These are phyloP conservation scores for Setipinna tenuifilis DNA, from an alignment of 2,797 vertebrate species.

Conservation along the genomic window DNA sequence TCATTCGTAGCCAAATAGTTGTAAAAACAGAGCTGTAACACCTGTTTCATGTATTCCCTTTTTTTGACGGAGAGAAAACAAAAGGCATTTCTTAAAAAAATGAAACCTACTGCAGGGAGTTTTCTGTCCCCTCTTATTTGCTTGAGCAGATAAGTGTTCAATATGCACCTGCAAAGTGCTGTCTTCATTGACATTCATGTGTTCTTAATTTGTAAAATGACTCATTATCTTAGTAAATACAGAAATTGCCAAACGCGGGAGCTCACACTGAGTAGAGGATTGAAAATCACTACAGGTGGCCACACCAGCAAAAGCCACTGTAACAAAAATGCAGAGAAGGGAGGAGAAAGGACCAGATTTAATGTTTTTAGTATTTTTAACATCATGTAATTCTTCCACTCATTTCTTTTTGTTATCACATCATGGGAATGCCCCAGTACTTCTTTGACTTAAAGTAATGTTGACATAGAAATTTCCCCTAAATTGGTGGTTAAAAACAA, in stretches of 20 bases:
- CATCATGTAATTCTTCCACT: neutral
- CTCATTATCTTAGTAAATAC: neutral
- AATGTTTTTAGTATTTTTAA: neutral
- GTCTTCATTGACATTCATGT: constrained; percentile 15
- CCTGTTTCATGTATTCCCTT: neutral
- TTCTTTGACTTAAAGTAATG: neutral
- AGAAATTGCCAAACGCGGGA: neutral
- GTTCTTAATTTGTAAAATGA: constrained; percentile 18
- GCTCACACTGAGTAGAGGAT: constrained; percentile 6
- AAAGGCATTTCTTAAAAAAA: neutral
- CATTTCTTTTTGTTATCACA: neutral
- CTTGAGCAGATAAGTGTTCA: neutral
- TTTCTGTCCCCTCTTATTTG: neutral
- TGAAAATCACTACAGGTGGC: constrained; percentile 2
- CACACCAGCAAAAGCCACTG: neutral
- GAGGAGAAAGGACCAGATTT: neutral
- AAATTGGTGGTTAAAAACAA: neutral
- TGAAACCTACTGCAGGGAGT: neutral
- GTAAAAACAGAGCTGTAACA: neutral
- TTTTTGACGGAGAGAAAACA: neutral
- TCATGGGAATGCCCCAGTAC: neutral
- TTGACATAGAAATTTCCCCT: neutral
- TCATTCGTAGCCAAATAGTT: neutral
- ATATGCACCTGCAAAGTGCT: neutral
- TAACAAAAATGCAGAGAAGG: neutral